Evolutionary conservation across 2,113 vertebrate species (phyloP), one percentile per base, ranked within the genome.

Genomic region (Salvelinus alpinus): DNA sequence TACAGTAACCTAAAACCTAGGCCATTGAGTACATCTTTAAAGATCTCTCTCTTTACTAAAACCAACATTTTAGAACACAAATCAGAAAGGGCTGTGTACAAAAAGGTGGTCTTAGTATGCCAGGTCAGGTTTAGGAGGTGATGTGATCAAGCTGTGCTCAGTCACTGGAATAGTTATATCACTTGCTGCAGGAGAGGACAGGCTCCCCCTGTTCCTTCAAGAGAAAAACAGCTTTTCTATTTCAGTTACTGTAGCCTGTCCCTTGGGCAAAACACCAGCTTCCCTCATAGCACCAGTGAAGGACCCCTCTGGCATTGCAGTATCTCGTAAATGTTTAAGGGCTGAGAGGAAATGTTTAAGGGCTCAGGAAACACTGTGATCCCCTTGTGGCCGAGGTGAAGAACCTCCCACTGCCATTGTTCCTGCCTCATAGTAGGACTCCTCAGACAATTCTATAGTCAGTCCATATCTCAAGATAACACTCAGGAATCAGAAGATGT

Each of bases 381-480:
- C 54, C 54, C 4, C 5, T 20, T 57, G 4, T 14, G 31, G 66
- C 7, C n/a, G 1, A 69, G 18, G 34, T 44, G 25, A 66, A 14
- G 25, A 66, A 29, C 64, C 81, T 74, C 77, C 73, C 54, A 18
- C 54, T 62, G 18, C n/a, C 59, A 62, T 62, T 22, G 51, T 62
- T 16, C n/a, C n/a, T n/a, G 20, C 59, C 59, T 62, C 59, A 54
- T 18, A 54, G 51, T 18, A 54, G 16, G 16, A 4, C 4, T 18
- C 12, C 51, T 44, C 38, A 44, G 38, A 9, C 51, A 54, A 54
- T 16, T 54, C 51, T 18, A 1, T 18, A 54, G 16, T 54, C 14
- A 54, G 51, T 3, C 16, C 14, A 18, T 16, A 54, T 54, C 16
- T 18, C 51, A 54, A 18, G 51, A 44, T 44, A 44, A 9, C 38